Conservation (phyloP, 2,113 vertebrate genomes). For the Neotoma lepida region DNA sequence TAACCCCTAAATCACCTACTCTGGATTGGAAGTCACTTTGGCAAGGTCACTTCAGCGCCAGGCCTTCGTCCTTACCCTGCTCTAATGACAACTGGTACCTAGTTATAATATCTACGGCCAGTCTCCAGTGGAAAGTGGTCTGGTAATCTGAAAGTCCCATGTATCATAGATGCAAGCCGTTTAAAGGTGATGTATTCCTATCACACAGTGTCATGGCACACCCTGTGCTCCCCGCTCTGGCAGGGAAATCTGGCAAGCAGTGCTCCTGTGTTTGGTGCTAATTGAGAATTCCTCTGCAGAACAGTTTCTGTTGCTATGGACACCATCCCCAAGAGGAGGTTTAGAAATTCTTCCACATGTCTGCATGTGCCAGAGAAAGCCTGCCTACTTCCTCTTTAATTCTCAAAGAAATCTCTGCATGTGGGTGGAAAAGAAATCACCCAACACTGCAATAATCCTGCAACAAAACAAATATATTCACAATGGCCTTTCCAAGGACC, state of each 20-base stretch:
- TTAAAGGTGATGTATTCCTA: not conserved
- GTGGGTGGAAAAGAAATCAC: not conserved
- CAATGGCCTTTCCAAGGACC: not conserved
- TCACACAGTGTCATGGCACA: not conserved
- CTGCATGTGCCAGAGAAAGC: slow-evolving; percentile 4
- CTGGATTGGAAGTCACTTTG: not conserved
- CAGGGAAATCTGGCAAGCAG: not conserved
- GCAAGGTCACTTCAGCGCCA: not conserved
- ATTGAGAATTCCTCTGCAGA: slow-evolving; percentile 62
- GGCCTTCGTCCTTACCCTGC: not conserved
- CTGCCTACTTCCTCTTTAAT: slow-evolving; percentile 39
- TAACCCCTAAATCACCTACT: not conserved
- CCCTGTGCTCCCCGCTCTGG: not conserved
- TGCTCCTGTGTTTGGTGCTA: slow-evolving; percentile 32
- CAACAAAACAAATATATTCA: not conserved
- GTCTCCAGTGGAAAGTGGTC: not conserved
- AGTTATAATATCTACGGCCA: rapidly evolving
- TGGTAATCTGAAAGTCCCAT: not conserved
- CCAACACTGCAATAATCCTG: not conserved
- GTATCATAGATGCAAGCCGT: not conserved
- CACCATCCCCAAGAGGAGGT: slow-evolving; percentile 58
- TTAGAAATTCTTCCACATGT: slow-evolving; percentile 56
- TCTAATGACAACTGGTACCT: rapidly evolving
- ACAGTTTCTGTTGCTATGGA: slow-evolving; percentile 74
- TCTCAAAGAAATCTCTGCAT: slow-evolving; percentile 45